phyloP scores from a whole-genome alignment of 1,140 invertebrate species.

The Papilio aristodemus region DNA sequence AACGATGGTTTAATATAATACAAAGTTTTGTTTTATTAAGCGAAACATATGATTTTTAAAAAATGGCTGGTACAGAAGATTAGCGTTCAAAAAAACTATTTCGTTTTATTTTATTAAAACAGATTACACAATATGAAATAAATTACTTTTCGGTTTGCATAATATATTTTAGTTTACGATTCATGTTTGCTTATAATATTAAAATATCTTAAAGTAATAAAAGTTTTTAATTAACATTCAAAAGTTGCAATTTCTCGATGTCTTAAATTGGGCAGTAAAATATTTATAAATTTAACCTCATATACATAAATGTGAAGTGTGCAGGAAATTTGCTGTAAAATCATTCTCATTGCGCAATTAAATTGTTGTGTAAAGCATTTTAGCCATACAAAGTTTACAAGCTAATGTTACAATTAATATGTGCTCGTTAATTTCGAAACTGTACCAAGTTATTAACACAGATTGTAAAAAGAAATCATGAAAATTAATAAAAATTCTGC shows the following conservation, averaged over 20 bases:
- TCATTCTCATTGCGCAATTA: neutral
- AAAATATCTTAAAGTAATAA: neutral
- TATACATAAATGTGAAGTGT: slow-evolving; percentile 3
- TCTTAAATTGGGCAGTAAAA: slow-evolving; percentile 1
- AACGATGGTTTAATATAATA: too few species aligned
- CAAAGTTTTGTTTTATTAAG: too few species aligned
- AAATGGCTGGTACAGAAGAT: too few species aligned
- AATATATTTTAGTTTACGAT: neutral
- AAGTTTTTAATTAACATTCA: neutral
- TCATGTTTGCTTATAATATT: neutral
- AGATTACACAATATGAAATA: neutral
- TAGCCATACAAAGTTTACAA: neutral
- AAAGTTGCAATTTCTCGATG: neutral
- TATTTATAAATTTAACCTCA: neutral
- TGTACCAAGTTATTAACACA: neutral
- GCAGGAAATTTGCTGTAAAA: slow-evolving; percentile 1
- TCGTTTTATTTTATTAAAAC: too few species aligned
- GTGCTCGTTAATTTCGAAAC: neutral
- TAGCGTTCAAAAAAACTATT: too few species aligned
- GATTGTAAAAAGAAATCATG: neutral
- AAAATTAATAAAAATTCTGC: too few species aligned
- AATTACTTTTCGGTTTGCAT: neutral
- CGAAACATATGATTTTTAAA: too few species aligned
- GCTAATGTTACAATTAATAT: slow-evolving; percentile 1
- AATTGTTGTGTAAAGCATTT: neutral